Base-by-base conservation (phyloP, 2,797 vertebrate genomes). In the Gephyroberyx darwinii region DNA sequence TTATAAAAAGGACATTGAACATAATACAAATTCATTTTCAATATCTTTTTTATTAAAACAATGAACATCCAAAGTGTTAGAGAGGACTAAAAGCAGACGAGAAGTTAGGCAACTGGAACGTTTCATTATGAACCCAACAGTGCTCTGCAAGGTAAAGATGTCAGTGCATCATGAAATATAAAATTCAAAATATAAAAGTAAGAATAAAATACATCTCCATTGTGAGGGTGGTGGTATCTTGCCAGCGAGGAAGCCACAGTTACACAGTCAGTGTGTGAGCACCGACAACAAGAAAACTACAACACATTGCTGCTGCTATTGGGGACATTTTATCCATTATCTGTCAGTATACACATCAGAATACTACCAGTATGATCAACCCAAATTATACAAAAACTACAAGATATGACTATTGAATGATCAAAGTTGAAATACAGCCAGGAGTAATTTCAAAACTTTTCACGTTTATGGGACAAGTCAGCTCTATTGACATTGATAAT, bases 61-160 rank as follows among this genome's bases (percentile, higher is more conserved):
- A 88, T 66, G 78, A 86, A 90, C 88, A 89, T 89, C 85, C 70
- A 88, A 87, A 88, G 71, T 85, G 74, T 88, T 81, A 87, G 77
- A 43, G 59, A 87, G 57, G 73, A 85, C 75, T 48, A 74, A 84
- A 88, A 89, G 84, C 88, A 86, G 86, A 84, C 56, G 20, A 70
- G 80, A 55, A 78, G 39, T 87, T 81, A 88, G 85, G 88, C 90
- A 84, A 90, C 78, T 81, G 80, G 75, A 88, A 83, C 71, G 4
- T 80, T 82, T 85, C 70, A 77, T 81, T 83, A 71, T 76, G 80
- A 88, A 86, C 72, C 83, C 61, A 68, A 75, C 78, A 68, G 78
- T 84, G 86, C 76, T 86, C 75, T 79, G 85, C 69, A 61, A 84
- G 82, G 85, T 80, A 78, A 87, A 41, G 75, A 80, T 63, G 31